phyloP scores from a whole-genome alignment of 2,797 vertebrate species.

The Melanotaenia pygmaea region DNA sequence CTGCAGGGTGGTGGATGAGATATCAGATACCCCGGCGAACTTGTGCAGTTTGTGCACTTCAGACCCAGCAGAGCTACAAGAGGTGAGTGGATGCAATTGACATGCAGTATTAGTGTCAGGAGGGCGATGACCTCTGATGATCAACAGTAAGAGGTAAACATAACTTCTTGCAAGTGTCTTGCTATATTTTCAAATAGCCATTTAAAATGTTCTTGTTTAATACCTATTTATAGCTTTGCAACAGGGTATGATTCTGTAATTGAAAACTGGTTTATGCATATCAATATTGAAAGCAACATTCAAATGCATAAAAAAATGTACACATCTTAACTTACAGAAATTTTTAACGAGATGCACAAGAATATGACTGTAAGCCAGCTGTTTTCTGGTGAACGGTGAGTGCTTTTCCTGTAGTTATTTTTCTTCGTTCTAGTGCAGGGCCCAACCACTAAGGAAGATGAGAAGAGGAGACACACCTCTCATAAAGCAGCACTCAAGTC shows the following conservation, averaged over 20 bases:
- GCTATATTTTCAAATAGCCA: not conserved
- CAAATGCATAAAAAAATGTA: not conserved
- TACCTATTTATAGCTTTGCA: not conserved
- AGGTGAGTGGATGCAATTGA: conserved; percentile 66
- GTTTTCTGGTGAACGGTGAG: conserved; percentile 28
- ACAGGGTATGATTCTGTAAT: not conserved
- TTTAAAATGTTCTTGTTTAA: not conserved
- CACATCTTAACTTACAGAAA: conserved; percentile 1
- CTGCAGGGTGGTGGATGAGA: conserved; percentile 62
- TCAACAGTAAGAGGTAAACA: not conserved
- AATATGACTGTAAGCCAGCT: not conserved
- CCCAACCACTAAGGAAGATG: conserved; percentile 43
- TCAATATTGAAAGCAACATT: conserved; percentile 8
- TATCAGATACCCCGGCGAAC: conserved; percentile 45
- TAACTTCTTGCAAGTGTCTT: not conserved
- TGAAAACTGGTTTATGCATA: conserved; percentile 1
- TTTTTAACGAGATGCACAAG: conserved; percentile 12
- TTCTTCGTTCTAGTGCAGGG: conserved; percentile 28
- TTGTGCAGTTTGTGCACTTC: conserved; percentile 24
- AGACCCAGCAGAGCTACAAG: conserved; percentile 28
- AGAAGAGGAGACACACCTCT: conserved; percentile 57
- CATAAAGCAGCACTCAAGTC: conserved; percentile 62
- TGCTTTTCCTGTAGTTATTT: conserved; percentile 30
- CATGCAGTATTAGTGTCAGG: not conserved
- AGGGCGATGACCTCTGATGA: not conserved